Evolutionary conservation across 2,888 invertebrate genomes (phyloP), one percentile per base, ranked within the genome.

Genomic region (Bembecia ichneumoniformis): DNA sequence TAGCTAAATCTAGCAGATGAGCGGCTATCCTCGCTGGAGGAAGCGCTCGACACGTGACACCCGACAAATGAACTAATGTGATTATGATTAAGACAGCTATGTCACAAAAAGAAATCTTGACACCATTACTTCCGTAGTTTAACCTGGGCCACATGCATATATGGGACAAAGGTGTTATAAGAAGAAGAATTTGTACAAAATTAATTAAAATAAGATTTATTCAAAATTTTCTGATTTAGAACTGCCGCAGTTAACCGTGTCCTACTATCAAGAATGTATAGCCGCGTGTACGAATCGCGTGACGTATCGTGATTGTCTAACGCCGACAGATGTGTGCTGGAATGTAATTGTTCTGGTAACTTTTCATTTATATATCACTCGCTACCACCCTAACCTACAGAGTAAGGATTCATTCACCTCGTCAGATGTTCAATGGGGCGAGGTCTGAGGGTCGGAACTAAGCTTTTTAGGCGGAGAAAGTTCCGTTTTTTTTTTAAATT

Each of bases 281-380:
- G 4, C 50, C 56, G 34, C 46, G 48, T 58, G 53, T 55, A 54
- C 49, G 74, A 80, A 77, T 87, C 82, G 86, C 86, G 84, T 87
- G 86, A 74, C 82, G 77, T 83, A 84, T 86, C 83, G 86, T 87
- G 86, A 86, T 87, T 87, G 86, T 82, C 83, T 84, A 82, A 78
- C 80, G 71, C 77, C 80, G 83, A 86, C 86, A 87, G 86, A 84
- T 87, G 86, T 84, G 82, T 86, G 81, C 72, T 76, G 86, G 86
- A 82, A 87, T 87, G 82, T 86, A 83, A 82, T 82, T 77, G 69
- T 72, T 79, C 63, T 66, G 74, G 75, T 73, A 77, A 81, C 74
- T 80, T 75, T 80, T 78, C 74, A 81, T 77, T 83, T 81, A 28
- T 78, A 78, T 83, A 83, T 78, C 81, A 79, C 60, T 78, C 64